Conservation (phyloP, 2,113 vertebrate genomes). For the human region GRCh38 chr9:18578001-18578500, state of each 20-base stretch:
- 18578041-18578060: background rate
- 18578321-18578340: background rate
- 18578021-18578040: background rate
- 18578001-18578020: background rate
- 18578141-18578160: background rate
- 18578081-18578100: background rate
- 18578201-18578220: background rate
- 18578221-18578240: background rate
- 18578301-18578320: background rate
- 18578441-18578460: background rate
- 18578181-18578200: background rate
- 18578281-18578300: background rate
- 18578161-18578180: slow-evolving; percentile 17
- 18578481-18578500: background rate
- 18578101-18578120: background rate
- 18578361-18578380: background rate
- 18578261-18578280: background rate
- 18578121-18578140: background rate
- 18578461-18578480: background rate
- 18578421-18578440: background rate
- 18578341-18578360: background rate
- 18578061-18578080: background rate
- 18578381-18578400: background rate
- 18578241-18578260: background rate
- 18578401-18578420: background rate